Evolutionary conservation across 2,113 vertebrate genomes (phyloP).

Genomic region (Coptodon bakossiorum): DNA sequence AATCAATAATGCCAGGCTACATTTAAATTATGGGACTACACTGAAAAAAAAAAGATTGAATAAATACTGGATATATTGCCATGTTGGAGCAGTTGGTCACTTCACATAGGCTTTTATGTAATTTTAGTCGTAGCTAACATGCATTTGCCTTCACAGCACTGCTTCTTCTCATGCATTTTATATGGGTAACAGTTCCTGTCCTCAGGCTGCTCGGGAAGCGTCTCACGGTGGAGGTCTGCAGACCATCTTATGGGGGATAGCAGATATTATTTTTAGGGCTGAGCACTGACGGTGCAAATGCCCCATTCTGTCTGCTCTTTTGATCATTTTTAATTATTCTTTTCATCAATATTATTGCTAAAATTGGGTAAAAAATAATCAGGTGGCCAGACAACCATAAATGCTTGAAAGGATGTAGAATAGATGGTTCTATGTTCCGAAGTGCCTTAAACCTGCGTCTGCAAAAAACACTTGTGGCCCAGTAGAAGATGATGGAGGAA

Average conservation of each 20-base stretch:
- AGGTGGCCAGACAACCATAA: accelerated
- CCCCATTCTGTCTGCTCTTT: background rate
- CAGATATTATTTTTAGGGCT: background rate
- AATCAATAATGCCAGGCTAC: background rate
- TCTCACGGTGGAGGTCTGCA: background rate
- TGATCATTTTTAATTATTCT: background rate
- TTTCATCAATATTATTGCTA: background rate
- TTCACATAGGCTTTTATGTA: background rate
- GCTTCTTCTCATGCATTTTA: background rate
- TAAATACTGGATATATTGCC: accelerated
- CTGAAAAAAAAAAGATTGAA: background rate
- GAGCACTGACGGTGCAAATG: background rate
- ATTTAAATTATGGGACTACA: background rate
- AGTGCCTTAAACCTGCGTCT: accelerated
- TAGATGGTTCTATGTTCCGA: accelerated
- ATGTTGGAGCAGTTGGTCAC: background rate
- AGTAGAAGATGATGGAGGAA: background rate
- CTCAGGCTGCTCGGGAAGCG: background rate
- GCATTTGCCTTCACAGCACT: background rate
- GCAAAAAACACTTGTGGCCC: accelerated
- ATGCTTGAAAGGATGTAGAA: background rate
- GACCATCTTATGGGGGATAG: background rate
- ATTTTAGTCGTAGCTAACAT: background rate
- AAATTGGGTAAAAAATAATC: background rate
- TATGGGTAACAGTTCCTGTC: background rate